Base-by-base conservation (phyloP, 2,797 vertebrate species). In the Momotus momota region DNA sequence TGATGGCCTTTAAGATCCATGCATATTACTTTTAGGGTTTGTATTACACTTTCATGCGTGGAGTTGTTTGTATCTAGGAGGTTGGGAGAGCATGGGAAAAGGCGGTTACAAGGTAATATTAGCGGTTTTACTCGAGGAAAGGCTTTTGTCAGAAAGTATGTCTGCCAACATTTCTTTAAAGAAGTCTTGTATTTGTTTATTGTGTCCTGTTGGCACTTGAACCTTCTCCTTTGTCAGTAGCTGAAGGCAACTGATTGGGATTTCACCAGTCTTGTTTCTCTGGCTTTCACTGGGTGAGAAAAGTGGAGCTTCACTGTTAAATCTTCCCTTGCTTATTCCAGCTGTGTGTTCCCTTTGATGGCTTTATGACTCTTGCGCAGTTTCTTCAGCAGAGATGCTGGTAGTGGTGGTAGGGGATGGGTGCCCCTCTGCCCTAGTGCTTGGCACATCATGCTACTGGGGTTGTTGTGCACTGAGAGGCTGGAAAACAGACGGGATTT, bases 381-480 rank as follows among this genome's bases (percentile, higher is more conserved):
- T 27, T 60, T 33, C 54, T 61, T 7, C 52, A n/a, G 45, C 61
- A 55, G 64, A 62, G 55, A 4, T 48, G 29, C 67, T 81, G 66
- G 2, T 51, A 65, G 13, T 70, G 83, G 31, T 67, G 41, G 35
- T 14, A 43, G 62, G 22, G 62, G 3, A 4, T 13, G 74, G 46
- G 15, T 70, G 19, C 49, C 41, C 15, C 67, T 72, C 41, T 15
- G 26, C 60, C 45, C 40, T 40, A 0, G 0, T 4, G 1, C 57
- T 22, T 35, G 41, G 45, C 33, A 22, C 2, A 0, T 49, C 0
- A 0, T 21, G n/a, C 58, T 49, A 19, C 54, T 45, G 71, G 31
- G 49, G n/a, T 29, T 1, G 0, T 60, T 65, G n/a, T 81, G 70
- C 48, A 3, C 46, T 26, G 25, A 12, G 55, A 55, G 49, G 49